Percentiles rank a stretch among this genome's conserved stretches.
phyloP scores from a whole-genome alignment of 92 coral and sea anemone genomes.

The Palythoa heliodiscus region DNA sequence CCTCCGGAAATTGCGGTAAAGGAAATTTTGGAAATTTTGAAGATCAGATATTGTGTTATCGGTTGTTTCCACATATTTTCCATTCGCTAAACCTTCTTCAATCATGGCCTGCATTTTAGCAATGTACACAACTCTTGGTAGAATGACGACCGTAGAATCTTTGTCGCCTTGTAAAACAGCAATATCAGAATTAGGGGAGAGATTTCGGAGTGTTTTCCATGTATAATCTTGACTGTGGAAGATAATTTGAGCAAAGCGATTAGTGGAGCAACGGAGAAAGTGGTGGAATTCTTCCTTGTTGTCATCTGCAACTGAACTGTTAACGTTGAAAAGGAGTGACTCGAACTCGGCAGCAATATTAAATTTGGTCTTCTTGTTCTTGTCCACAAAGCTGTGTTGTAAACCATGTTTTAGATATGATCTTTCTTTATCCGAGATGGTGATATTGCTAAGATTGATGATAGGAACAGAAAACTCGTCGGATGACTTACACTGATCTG shows the following conservation, averaged over 20 bases:
- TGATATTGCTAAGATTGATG: too few relatives aligned
- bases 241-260: not conserved
- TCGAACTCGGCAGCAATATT: not conserved
- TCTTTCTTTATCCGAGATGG: not conserved
- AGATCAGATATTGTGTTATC: too few relatives aligned
- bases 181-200: not conserved
- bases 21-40: too few relatives aligned
- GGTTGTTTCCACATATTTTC: too few relatives aligned
- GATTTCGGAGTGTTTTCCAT: not conserved
- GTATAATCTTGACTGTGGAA: not conserved
- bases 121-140: not conserved
- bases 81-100: too few relatives aligned
- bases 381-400: constrained; percentile 4
- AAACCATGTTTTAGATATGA: not conserved
- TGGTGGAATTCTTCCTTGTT: not conserved
- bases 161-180: too few relatives aligned
- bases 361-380: constrained; percentile 6
- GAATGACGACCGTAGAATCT: not conserved
- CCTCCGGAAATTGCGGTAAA: too few relatives aligned
- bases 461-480: too few relatives aligned
- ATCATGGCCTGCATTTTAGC: too few relatives aligned
- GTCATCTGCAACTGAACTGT: not conserved
- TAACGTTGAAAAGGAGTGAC: not conserved
- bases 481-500: too few relatives aligned
- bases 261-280: too few relatives aligned